Conservation (phyloP, 2,888 invertebrate species). For the Petrolisthes cinctipes region DNA sequence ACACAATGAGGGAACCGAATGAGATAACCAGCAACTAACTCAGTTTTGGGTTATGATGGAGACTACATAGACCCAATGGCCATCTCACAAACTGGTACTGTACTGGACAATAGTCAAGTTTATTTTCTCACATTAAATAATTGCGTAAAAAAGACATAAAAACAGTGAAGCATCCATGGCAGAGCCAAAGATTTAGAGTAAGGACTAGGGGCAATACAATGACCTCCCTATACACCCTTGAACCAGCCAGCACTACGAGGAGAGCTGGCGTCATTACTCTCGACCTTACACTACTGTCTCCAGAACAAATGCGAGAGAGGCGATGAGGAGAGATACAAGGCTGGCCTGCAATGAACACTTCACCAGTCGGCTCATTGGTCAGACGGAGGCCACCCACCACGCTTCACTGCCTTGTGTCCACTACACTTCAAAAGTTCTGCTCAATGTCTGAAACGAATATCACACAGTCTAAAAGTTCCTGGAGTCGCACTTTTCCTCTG, state of each 20-base stretch:
- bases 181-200: constrained; percentile 60
- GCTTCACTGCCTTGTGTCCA: constrained; percentile 25
- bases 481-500: constrained; percentile 16
- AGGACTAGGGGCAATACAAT: constrained; percentile 61
- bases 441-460: constrained; percentile 3
- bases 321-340: constrained; percentile 51
- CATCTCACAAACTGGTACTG: constrained; percentile 51
- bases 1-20: constrained; percentile 55
- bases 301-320: constrained; percentile 48
- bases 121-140: constrained; percentile 59
- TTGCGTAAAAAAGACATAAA: constrained; percentile 61
- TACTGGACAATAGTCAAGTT: constrained; percentile 45
- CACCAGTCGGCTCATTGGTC: constrained; percentile 52
- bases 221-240: constrained; percentile 52
- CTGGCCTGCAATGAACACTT: constrained; percentile 55
- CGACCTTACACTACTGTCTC: constrained; percentile 45
- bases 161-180: constrained; percentile 64
- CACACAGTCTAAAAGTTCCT: constrained; percentile 12
- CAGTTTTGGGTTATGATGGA: constrained; percentile 49
- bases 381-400: constrained; percentile 56
- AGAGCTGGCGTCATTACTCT: constrained; percentile 18
- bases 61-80: constrained; percentile 47
- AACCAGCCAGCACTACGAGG: constrained; percentile 36
- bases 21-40: constrained; percentile 57
- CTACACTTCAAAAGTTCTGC: background rate